Evolutionary conservation across 2,113 vertebrate species (phyloP).

Genomic region (Podarcis raffonei): DNA sequence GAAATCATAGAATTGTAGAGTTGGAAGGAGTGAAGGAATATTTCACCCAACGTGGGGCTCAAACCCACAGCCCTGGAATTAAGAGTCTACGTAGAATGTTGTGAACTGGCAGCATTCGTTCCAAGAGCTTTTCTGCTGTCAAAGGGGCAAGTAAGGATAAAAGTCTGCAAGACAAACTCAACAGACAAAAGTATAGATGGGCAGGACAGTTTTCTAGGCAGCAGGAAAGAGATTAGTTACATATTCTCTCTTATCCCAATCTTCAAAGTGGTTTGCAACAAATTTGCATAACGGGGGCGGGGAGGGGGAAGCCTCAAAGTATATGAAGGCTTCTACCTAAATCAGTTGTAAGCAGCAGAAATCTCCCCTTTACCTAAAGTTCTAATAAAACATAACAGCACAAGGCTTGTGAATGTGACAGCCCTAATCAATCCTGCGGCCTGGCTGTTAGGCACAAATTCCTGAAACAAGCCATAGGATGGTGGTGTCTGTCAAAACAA

Average conservation of each 20-base stretch:
- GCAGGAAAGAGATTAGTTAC: not conserved
- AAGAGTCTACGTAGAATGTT: not conserved
- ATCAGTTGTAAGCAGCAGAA: not conserved
- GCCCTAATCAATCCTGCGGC: not conserved
- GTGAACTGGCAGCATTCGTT: not conserved
- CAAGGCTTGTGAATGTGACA: not conserved
- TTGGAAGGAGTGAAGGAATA: no score
- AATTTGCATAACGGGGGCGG: not conserved
- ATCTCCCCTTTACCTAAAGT: not conserved
- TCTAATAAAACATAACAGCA: not conserved
- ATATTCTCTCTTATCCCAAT: not conserved
- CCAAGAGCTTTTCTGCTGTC: not conserved
- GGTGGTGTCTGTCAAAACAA: not conserved
- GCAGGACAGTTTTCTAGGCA: rapidly evolving
- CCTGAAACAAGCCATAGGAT: not conserved
- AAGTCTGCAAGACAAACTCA: not conserved
- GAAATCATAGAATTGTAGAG: no score
- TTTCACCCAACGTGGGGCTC: no score
- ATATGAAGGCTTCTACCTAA: not conserved
- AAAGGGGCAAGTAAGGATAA: not conserved
- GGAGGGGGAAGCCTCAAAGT: not conserved
- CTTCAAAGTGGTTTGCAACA: not conserved
- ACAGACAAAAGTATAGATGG: not conserved
- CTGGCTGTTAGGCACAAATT: not conserved
- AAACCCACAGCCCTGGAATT: no score